Conservation (phyloP, 1,140 invertebrate genomes). For the Charaxes varanes region DNA sequence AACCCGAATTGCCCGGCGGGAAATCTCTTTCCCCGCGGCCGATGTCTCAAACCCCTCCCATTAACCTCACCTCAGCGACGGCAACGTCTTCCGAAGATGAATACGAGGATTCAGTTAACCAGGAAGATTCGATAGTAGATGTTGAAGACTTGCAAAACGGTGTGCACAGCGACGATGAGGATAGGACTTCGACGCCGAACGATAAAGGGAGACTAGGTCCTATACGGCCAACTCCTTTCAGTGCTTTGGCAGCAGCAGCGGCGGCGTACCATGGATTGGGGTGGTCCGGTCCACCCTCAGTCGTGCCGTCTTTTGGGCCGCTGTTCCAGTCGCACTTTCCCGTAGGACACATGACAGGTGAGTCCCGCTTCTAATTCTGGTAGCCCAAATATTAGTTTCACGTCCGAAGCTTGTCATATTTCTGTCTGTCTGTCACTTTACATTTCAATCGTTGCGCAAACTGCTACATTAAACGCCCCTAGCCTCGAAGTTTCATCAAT, state of each 20-base stretch:
- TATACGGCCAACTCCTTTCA: constrained; percentile 79
- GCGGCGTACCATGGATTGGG: constrained; percentile 76
- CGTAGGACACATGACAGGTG: constrained; percentile 77
- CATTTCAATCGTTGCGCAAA: too few species aligned
- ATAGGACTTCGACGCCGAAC: constrained; percentile 45
- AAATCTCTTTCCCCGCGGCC: constrained; percentile 49
- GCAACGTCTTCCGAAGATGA: constrained; percentile 77
- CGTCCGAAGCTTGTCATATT: too few species aligned
- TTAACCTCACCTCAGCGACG: constrained; percentile 52
- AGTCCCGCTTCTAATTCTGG: constrained; percentile 9
- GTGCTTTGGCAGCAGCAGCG: constrained; percentile 78
- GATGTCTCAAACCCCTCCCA: constrained; percentile 48
- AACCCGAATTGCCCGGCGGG: constrained; percentile 62
- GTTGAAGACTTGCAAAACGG: constrained; percentile 79
- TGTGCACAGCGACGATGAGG: constrained; percentile 57
- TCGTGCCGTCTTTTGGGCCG: constrained; percentile 63
- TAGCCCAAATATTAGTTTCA: too few species aligned
- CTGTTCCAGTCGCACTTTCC: constrained; percentile 77
- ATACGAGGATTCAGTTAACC: constrained; percentile 77
- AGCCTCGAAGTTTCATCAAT: too few species aligned
- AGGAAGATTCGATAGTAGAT: constrained; percentile 80
- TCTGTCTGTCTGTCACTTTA: too few species aligned
- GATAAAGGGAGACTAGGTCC: constrained; percentile 68
- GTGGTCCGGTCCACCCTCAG: constrained; percentile 64
- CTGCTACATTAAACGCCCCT: too few species aligned